Conservation (phyloP, 2,888 invertebrate genomes). For the Temnothorax rugatulus region DNA sequence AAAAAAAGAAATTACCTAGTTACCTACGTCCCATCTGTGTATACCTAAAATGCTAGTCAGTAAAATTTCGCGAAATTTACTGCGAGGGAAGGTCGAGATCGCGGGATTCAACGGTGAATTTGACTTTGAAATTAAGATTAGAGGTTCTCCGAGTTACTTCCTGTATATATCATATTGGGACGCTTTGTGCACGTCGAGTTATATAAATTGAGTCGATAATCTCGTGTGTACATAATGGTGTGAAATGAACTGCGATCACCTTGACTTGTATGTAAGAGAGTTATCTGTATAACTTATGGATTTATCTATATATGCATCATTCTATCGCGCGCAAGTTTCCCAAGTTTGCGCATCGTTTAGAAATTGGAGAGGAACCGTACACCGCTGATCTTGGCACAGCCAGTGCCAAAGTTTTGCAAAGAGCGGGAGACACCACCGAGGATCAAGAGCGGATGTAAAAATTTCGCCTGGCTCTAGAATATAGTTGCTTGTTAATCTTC, state of each 20-base stretch:
- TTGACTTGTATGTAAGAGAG: conserved; percentile 13
- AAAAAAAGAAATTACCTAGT: not conserved
- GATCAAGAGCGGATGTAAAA: conserved; percentile 4
- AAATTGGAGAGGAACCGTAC: conserved; percentile 55
- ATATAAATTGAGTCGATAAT: conserved; percentile 41
- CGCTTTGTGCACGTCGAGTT: conserved; percentile 29
- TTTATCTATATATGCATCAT: not conserved
- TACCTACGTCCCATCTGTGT: not conserved
- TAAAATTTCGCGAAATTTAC: not conserved
- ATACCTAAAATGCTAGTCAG: not conserved
- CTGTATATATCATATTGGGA: not conserved
- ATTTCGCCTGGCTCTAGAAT: not conserved
- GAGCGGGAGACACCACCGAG: not conserved
- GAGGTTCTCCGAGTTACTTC: not conserved
- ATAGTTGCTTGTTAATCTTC: conserved; percentile 16
- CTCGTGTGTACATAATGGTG: conserved; percentile 30
- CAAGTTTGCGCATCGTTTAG: conserved; percentile 21
- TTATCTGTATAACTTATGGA: conserved; percentile 15
- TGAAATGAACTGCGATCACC: conserved; percentile 24
- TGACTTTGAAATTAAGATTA: conserved; percentile 25
- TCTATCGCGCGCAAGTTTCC: not conserved
- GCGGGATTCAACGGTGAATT: not conserved
- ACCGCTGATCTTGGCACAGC: conserved; percentile 65
- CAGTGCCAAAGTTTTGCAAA: conserved; percentile 47
- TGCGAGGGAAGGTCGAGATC: not conserved